These are phyloP conservation scores for Noctua comes DNA, from an alignment of 2,888 invertebrate genomes.

Conservation along the genomic window DNA sequence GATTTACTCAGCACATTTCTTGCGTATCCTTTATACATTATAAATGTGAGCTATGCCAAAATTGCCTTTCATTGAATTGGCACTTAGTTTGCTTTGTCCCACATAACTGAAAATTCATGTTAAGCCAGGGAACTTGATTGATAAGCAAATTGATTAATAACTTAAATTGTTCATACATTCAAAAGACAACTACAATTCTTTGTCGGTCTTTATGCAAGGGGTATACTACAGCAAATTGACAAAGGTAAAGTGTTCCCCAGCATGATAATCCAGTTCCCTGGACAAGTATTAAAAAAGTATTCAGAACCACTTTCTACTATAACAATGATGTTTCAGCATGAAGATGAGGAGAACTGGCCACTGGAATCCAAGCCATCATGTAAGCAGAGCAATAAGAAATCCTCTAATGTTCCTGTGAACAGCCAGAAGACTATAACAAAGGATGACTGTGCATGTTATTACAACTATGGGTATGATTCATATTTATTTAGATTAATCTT, in stretches of 20 bases:
- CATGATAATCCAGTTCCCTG: background rate
- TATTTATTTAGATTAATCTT: constrained; percentile 2
- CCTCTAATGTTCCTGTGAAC: constrained; percentile 73
- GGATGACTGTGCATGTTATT: constrained; percentile 89
- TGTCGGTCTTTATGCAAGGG: background rate
- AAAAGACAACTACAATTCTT: background rate
- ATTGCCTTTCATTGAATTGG: background rate
- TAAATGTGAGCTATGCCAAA: background rate
- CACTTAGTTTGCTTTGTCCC: background rate
- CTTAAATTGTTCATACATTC: background rate
- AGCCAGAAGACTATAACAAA: constrained; percentile 80
- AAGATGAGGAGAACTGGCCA: constrained; percentile 87
- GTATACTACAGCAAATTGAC: constrained; percentile 1
- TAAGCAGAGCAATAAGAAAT: constrained; percentile 79
- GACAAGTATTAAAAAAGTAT: background rate
- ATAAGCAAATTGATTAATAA: background rate
- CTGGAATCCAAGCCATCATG: constrained; percentile 81
- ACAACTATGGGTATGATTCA: constrained; percentile 89
- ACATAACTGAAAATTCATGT: background rate
- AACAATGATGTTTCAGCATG: constrained; percentile 77
- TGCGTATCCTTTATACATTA: background rate
- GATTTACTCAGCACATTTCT: background rate
- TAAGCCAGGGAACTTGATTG: background rate
- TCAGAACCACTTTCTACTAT: constrained; percentile 9
- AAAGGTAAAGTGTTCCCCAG: background rate